phyloP scores from a whole-genome alignment of 2,113 vertebrate genomes.

The Sakesphorus luctuosus region DNA sequence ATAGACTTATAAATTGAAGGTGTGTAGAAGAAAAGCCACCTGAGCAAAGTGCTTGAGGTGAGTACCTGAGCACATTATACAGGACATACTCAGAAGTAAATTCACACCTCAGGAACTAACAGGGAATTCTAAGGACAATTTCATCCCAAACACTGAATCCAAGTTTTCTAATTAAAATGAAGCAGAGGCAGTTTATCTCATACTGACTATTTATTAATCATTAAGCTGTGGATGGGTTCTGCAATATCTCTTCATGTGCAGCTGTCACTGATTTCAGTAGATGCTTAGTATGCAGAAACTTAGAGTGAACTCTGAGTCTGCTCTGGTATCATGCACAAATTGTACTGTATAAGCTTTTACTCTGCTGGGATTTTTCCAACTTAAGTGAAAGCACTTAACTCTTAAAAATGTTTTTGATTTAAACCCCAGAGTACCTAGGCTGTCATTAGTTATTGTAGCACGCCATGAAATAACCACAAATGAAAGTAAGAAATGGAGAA shows the following conservation, averaged over 20 bases:
- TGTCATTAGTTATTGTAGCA: background rate
- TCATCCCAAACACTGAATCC: background rate
- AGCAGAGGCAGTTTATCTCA: background rate
- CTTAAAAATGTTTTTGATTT: slow-evolving; percentile 1
- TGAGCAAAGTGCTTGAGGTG: background rate
- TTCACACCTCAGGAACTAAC: background rate
- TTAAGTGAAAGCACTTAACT: slow-evolving; percentile 25
- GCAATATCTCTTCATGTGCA: background rate
- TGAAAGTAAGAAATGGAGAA: slow-evolving; percentile 15
- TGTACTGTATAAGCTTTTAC: background rate
- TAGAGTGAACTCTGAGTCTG: background rate
- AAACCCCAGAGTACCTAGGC: background rate
- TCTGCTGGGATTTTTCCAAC: background rate
- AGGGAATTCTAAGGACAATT: background rate
- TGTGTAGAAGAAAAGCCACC: background rate
- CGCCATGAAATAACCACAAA: background rate
- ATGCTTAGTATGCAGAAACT: slow-evolving; percentile 11
- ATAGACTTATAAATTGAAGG: background rate
- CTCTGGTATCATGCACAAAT: background rate
- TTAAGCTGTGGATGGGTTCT: background rate
- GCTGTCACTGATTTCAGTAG: slow-evolving; percentile 33
- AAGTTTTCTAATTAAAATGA: background rate
- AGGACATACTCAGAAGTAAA: background rate
- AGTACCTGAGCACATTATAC: background rate
- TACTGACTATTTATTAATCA: background rate